Conservation (phyloP, 2,797 vertebrate species). For the Clarias pachynema region DNA sequence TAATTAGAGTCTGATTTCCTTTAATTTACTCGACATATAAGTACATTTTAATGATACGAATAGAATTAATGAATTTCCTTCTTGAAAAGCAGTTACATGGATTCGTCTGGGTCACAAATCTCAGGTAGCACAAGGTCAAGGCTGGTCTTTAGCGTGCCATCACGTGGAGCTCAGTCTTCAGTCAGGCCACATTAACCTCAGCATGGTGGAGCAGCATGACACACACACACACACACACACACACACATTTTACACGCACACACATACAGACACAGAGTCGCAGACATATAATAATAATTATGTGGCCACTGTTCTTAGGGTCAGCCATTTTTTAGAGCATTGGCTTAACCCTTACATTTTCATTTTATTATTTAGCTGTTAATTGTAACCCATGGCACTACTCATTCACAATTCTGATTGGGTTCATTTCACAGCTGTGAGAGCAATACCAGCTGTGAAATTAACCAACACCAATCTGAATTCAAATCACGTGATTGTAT, state of each 20-base stretch:
- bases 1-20: not conserved
- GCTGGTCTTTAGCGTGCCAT: conserved; percentile 41
- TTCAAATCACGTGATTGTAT: not conserved
- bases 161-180: conserved; percentile 51
- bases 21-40: not conserved
- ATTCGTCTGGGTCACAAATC: conserved; percentile 45
- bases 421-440: not conserved
- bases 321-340: not conserved
- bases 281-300: conserved; percentile 11
- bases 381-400: not conserved
- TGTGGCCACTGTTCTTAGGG: not conserved
- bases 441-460: not conserved
- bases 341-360: not conserved
- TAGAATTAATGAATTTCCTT: not conserved
- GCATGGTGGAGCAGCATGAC: conserved; percentile 34
- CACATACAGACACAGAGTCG: not conserved
- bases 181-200: conserved; percentile 55
- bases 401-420: not conserved
- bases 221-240: conserved; percentile 23
- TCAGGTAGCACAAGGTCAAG: conserved; percentile 47
- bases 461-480: not conserved
- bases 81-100: not conserved
- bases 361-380: not conserved
- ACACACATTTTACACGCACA: conserved; percentile 1
- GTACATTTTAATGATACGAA: not conserved